These are phyloP conservation scores for Henricia sp. DNA, from an alignment of 53 echinoderm and acorn worm species.

Conservation along the genomic window DNA sequence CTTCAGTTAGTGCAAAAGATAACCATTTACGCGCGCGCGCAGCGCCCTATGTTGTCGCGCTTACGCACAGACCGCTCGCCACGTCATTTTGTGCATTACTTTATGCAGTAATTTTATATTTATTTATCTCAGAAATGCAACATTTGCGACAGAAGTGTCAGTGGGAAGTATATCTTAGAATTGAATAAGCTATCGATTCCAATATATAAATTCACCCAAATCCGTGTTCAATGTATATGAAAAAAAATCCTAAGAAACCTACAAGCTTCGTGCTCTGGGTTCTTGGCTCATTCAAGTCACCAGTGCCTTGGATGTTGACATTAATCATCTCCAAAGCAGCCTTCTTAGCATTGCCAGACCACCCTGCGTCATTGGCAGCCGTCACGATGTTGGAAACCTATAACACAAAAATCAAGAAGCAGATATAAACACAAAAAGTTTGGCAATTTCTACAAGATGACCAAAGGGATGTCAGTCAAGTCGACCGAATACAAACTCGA, in stretches of 20 bases:
- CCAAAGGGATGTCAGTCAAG: too few relatives aligned
- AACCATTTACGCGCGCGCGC: too few relatives aligned
- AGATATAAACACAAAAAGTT: background rate
- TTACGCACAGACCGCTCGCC: background rate
- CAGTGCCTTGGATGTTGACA: conserved; percentile 68
- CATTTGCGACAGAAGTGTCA: too few relatives aligned
- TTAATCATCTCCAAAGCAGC: conserved; percentile 67
- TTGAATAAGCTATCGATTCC: background rate
- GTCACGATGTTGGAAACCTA: conserved; percentile 54
- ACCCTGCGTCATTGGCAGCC: conserved; percentile 31
- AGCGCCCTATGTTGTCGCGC: too few relatives aligned
- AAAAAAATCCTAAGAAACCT: background rate
- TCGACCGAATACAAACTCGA: too few relatives aligned
- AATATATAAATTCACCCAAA: background rate
- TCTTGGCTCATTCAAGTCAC: conserved; percentile 28
- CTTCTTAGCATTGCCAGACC: conserved; percentile 70
- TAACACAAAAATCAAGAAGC: background rate
- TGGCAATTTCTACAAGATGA: background rate
- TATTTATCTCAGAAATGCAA: too few relatives aligned
- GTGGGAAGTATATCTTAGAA: too few relatives aligned
- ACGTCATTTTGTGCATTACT: background rate
- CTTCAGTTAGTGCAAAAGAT: too few relatives aligned
- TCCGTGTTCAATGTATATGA: background rate
- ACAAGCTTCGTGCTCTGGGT: conserved; percentile 12
- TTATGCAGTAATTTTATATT: too few relatives aligned